Conservation (phyloP, 2,888 invertebrate species). For the Macrophya annulata region DNA sequence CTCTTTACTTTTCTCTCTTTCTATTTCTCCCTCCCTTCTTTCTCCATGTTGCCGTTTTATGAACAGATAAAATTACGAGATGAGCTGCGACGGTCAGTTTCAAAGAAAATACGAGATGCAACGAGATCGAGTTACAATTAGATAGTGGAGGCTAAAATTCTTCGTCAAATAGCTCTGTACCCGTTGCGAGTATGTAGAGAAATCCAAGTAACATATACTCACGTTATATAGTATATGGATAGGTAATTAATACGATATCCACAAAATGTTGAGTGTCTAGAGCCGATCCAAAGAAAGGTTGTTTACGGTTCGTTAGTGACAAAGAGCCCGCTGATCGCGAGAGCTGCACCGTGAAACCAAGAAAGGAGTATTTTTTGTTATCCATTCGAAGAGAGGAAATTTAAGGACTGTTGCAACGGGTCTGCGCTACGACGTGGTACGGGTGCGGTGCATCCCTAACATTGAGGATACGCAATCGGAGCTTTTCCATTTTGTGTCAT, state of each 20-base stretch:
- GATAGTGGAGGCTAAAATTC: not conserved
- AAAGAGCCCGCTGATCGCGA: not conserved
- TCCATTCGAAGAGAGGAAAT: not conserved
- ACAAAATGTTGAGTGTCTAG: not conserved
- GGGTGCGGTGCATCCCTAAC: conserved; percentile 10
- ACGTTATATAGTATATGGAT: not conserved
- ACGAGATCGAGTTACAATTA: conserved; percentile 33
- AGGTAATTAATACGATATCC: conserved; percentile 3
- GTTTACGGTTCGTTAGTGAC: not conserved
- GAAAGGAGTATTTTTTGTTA: not conserved
- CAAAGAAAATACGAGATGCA: conserved; percentile 25
- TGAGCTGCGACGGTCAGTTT: not conserved
- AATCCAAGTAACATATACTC: not conserved
- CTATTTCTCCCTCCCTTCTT: not conserved
- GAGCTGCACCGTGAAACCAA: not conserved
- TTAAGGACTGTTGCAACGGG: not conserved
- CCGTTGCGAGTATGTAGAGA: not conserved
- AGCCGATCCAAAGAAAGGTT: not conserved
- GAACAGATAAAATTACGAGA: conserved; percentile 28
- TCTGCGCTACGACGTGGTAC: too few relatives aligned
- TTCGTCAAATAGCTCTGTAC: not conserved
- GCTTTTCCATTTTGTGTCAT: conserved; percentile 51
- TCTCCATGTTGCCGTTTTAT: conserved; percentile 14
- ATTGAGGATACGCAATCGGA: conserved; percentile 23
- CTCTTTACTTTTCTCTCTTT: not conserved